A percentile compares a stretch with the other conserved stretches of the same genome.
These are phyloP conservation scores for Drosophila picticornis DNA, from an alignment of 2,888 invertebrate species.

Conservation along the genomic window DNA sequence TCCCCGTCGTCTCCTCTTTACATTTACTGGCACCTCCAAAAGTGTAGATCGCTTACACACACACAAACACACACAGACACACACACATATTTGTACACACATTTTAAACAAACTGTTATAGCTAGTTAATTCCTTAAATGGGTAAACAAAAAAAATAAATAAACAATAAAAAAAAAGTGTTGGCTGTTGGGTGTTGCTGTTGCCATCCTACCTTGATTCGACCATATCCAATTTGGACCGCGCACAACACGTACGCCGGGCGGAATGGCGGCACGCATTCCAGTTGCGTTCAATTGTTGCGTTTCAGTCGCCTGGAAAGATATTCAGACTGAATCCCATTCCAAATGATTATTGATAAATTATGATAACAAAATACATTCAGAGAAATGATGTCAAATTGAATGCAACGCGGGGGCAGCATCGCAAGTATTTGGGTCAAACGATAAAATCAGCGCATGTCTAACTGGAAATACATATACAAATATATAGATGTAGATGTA, in stretches of 20 bases:
- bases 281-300: constrained; percentile 37
- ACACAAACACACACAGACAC: constrained; percentile 5
- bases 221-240: constrained; percentile 94
- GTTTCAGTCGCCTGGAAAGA: constrained; percentile 43
- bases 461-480: constrained; percentile 53
- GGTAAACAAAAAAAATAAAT: constrained; percentile 47
- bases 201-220: constrained; percentile 88
- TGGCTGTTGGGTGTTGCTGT: constrained; percentile 7
- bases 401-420: constrained; percentile 6
- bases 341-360: constrained; percentile 24
- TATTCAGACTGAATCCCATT: constrained; percentile 14
- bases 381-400: constrained; percentile 47
- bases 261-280: constrained; percentile 85
- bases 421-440: constrained; percentile 51
- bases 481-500: constrained; percentile 13
- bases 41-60: constrained; percentile 46
- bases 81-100: constrained; percentile 9
- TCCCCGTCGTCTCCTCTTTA: constrained; percentile 55
- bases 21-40: constrained; percentile 57
- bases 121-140: constrained; percentile 65
- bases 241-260: constrained; percentile 91
- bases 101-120: constrained; percentile 58
- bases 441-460: constrained; percentile 70
- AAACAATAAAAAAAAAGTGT: constrained; percentile 25
- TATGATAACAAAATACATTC: constrained; percentile 21